Percentiles rank a stretch among this genome's conserved stretches.
phyloP scores from a whole-genome alignment of 2,888 invertebrate genomes.

The Lymantria monacha region DNA sequence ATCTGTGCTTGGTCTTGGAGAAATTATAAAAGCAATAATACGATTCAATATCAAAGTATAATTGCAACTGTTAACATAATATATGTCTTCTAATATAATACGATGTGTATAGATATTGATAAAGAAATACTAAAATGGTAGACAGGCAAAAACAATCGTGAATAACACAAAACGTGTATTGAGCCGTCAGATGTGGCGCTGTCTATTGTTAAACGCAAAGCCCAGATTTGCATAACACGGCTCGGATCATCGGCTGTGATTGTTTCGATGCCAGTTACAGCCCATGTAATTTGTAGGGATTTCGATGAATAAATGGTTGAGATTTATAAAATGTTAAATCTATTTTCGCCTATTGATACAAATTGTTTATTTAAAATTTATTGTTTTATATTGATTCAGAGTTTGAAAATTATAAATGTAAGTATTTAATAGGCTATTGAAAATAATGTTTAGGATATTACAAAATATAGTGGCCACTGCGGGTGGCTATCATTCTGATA shows the following conservation, averaged over 20 bases:
- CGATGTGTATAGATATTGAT: no score
- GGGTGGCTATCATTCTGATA: slow-evolving; percentile 49
- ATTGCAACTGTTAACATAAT: no score
- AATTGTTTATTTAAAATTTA: slow-evolving; percentile 8
- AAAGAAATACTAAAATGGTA: slow-evolving; percentile 7
- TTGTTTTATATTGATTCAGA: not conserved
- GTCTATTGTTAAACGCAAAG: slow-evolving; percentile 68
- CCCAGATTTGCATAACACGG: slow-evolving; percentile 76
- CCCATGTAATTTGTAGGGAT: slow-evolving; percentile 74
- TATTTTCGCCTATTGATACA: slow-evolving; percentile 11
- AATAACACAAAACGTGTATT: slow-evolving; percentile 31
- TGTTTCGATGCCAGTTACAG: slow-evolving; percentile 71
- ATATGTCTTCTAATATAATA: no score
- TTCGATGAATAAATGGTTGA: slow-evolving; percentile 57
- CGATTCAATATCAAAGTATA: no score
- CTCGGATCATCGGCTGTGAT: slow-evolving; percentile 72
- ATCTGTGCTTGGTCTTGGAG: no score
- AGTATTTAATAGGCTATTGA: slow-evolving; percentile 11
- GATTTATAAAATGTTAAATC: slow-evolving; percentile 48
- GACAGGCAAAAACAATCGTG: slow-evolving; percentile 38
- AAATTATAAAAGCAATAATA: no score
- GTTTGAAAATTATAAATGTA: not conserved
- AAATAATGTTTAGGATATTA: slow-evolving; percentile 15
- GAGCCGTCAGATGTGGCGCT: slow-evolving; percentile 55
- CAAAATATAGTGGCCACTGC: slow-evolving; percentile 26